These are phyloP conservation scores for Zygogramma bicolorata DNA, from an alignment of 2,888 invertebrate species.

Conservation along the genomic window DNA sequence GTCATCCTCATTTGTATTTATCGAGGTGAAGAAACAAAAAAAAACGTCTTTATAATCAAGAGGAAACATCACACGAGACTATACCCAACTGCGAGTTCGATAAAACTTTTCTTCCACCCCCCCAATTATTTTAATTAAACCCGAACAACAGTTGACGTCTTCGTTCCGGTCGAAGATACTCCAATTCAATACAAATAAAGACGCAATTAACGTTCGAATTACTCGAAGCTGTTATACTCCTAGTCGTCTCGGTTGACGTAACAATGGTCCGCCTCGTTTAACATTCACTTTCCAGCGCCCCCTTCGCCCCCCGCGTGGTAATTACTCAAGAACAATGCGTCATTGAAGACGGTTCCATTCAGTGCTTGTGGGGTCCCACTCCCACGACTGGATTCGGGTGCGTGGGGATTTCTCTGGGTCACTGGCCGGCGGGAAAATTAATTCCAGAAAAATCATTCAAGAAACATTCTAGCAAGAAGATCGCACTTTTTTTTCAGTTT, in stretches of 20 bases:
- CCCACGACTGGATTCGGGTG: neutral
- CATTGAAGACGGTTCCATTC: neutral
- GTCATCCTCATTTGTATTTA: too few relatives aligned
- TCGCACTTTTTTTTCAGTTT: too few relatives aligned
- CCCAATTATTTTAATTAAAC: neutral
- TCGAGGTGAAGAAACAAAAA: too few relatives aligned
- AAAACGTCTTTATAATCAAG: too few relatives aligned
- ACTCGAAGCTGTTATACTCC: neutral
- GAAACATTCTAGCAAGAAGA: too few relatives aligned
- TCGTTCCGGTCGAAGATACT: neutral
- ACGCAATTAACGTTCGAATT: slow-evolving; percentile 44
- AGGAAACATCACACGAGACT: too few relatives aligned
- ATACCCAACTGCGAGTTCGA: neutral
- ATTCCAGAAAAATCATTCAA: too few relatives aligned
- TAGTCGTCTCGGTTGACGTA: neutral
- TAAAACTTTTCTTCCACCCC: neutral
- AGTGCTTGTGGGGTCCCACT: neutral
- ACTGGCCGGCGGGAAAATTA: too few relatives aligned
- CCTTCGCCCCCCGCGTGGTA: neutral
- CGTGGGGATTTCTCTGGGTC: neutral
- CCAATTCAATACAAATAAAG: slow-evolving; percentile 46
- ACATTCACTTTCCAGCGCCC: slow-evolving; percentile 9
- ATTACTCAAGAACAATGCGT: slow-evolving; percentile 19
- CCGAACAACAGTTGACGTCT: neutral
- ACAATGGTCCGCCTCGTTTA: slow-evolving; percentile 11